Evolutionary conservation across 2,113 vertebrate species (phyloP).

Genomic region (Donacobius atricapilla): DNA sequence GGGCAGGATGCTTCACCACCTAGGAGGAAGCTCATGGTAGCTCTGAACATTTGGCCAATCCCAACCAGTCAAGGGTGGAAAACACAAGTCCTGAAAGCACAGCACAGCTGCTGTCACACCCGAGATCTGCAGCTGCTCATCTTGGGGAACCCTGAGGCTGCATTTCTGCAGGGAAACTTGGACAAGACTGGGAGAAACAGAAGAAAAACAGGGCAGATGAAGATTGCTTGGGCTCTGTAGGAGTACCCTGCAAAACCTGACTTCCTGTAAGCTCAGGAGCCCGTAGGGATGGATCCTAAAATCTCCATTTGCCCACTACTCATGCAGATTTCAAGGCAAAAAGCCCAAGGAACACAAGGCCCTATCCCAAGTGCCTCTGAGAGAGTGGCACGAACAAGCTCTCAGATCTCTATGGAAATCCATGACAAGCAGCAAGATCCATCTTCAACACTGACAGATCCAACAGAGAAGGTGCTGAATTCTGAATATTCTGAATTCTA

Average conservation of each 20-base stretch:
- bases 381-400: accelerated
- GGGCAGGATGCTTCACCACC: not conserved
- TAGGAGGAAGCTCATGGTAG: not conserved
- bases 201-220: not conserved
- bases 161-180: not conserved
- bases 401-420: not conserved
- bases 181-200: not conserved
- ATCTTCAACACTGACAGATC: not conserved
- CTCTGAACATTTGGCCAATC: not conserved
- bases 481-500: not conserved
- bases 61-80: not conserved
- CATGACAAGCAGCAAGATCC: not conserved
- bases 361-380: not conserved
- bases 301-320: not conserved
- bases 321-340: not conserved
- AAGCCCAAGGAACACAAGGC: not conserved
- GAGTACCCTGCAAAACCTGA: not conserved
- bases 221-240: not conserved
- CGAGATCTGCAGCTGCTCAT: accelerated
- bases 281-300: not conserved
- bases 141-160: not conserved
- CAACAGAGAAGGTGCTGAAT: not conserved
- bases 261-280: not conserved
- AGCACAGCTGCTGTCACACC: not conserved
- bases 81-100: not conserved